These are phyloP conservation scores for Luffia ferchaultella DNA, from an alignment of 2,888 invertebrate species.

Conservation along the genomic window DNA sequence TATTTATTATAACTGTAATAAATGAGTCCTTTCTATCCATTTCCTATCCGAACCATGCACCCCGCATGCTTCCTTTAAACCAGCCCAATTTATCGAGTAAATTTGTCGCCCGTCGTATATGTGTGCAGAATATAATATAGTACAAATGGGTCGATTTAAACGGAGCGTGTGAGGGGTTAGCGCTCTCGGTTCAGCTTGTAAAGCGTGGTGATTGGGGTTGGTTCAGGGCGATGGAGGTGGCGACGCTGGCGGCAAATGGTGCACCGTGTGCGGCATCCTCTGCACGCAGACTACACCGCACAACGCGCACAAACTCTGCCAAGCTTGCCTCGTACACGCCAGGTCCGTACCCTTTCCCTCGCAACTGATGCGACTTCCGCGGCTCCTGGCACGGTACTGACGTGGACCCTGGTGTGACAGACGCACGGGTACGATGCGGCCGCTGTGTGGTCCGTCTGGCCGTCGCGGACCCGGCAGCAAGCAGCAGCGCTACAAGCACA, in stretches of 20 bases:
- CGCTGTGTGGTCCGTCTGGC: conserved; percentile 76
- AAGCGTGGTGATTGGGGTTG: conserved; percentile 45
- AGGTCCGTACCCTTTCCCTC: conserved; percentile 46
- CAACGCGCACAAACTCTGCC: conserved; percentile 63
- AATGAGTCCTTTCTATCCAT: conserved; percentile 7
- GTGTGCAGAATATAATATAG: conserved; percentile 59
- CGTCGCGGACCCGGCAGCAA: conserved; percentile 63
- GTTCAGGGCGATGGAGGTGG: conserved; percentile 56
- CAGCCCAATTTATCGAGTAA: conserved; percentile 49
- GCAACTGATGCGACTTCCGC: too few relatives aligned
- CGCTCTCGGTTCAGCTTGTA: conserved; percentile 22
- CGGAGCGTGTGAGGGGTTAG: conserved; percentile 53
- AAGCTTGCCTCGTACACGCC: conserved; percentile 67
- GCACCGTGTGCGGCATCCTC: conserved; percentile 61
- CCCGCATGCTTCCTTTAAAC: conserved; percentile 65
- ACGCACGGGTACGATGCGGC: conserved; percentile 82
- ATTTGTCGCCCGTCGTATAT: conserved; percentile 33
- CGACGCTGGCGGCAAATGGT: conserved; percentile 50
- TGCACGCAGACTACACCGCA: conserved; percentile 58
- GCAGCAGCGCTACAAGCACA: conserved; percentile 74
- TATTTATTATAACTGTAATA: neutral
- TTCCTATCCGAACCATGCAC: conserved; percentile 12
- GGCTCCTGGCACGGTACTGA: neutral
- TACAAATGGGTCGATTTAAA: conserved; percentile 54
- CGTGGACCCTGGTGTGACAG: conserved; percentile 62